A percentile compares a stretch with the other conserved stretches of the same genome.
Evolutionary conservation across 53 echinoderm and acorn worm genomes (phyloP).

Genomic region (Glandiceps talaboti): DNA sequence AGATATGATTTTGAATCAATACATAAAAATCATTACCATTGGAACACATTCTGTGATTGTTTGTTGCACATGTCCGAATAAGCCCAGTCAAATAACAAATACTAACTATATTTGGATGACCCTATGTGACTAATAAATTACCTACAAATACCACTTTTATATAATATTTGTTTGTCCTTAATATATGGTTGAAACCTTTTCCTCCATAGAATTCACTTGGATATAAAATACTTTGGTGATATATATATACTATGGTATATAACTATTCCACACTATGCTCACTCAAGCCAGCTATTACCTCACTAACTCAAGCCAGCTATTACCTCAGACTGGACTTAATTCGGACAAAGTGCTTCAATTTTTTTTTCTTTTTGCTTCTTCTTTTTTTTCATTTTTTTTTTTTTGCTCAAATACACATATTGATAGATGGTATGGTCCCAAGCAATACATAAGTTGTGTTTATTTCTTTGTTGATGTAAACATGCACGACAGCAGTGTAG

Average conservation of each 20-base stretch:
- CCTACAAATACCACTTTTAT: not conserved
- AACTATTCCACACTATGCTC: too few relatives aligned
- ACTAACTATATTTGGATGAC: too few relatives aligned
- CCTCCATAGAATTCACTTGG: not conserved
- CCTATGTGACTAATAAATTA: not conserved
- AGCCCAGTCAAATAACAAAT: not conserved
- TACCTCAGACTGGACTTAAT: not conserved
- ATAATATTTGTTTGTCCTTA: too few relatives aligned
- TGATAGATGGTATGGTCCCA: too few relatives aligned
- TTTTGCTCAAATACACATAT: too few relatives aligned
- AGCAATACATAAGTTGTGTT: too few relatives aligned
- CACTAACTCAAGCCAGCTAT: not conserved
- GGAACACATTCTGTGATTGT: not conserved
- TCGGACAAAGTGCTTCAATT: not conserved
- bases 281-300: not conserved
- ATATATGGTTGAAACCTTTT: not conserved
- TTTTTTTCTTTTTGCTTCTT: too few relatives aligned
- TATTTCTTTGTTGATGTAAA: too few relatives aligned
- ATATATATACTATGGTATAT: not conserved
- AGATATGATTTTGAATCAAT: not conserved
- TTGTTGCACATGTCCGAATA: not conserved
- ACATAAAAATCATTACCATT: not conserved
- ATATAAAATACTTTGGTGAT: not conserved
- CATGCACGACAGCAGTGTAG: too few relatives aligned
- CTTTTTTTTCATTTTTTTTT: too few relatives aligned